phyloP scores from a whole-genome alignment of 2,888 invertebrate genomes.

The Lepidochrysops patricia region DNA sequence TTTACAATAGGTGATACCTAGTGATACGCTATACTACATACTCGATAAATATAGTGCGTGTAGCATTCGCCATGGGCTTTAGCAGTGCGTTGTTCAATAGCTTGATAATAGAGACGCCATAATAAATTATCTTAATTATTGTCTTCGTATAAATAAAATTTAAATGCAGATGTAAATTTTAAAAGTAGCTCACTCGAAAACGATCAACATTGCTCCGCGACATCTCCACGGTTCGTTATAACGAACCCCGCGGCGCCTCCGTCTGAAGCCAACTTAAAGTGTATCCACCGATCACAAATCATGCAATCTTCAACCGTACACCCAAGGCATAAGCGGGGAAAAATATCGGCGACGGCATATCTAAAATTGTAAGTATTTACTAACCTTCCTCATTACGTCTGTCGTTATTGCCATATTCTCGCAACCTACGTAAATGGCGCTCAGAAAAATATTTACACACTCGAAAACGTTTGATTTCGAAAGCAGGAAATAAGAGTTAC shows the following conservation, averaged over 20 bases:
- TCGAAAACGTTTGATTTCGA: conserved; percentile 37
- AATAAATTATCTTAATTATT: not conserved
- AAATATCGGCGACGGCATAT: conserved; percentile 18
- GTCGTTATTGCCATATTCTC: conserved; percentile 56
- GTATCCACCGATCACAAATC: conserved; percentile 32
- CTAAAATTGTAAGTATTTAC: conserved; percentile 37
- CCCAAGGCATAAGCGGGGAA: conserved; percentile 15
- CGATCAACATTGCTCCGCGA: conserved; percentile 41
- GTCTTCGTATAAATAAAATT: conserved; percentile 30
- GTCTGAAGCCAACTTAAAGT: conserved; percentile 38
- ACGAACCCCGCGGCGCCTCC: conserved; percentile 53
- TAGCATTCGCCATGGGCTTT: too few relatives aligned
- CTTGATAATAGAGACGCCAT: not conserved
- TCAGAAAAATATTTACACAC: conserved; percentile 63
- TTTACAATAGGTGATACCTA: too few relatives aligned
- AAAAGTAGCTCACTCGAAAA: conserved; percentile 41
- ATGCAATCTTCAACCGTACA: conserved; percentile 44
- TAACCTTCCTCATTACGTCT: conserved; percentile 61
- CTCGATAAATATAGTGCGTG: too few relatives aligned
- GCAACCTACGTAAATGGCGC: conserved; percentile 54
- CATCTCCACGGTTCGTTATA: conserved; percentile 54
- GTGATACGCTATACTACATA: too few relatives aligned
- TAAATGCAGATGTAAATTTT: conserved; percentile 42
- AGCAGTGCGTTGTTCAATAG: not conserved
- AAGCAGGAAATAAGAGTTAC: conserved; percentile 20